Evolutionary conservation across 1,140 invertebrate genomes (phyloP).

Genomic region (Drosophila nigromelanica): DNA sequence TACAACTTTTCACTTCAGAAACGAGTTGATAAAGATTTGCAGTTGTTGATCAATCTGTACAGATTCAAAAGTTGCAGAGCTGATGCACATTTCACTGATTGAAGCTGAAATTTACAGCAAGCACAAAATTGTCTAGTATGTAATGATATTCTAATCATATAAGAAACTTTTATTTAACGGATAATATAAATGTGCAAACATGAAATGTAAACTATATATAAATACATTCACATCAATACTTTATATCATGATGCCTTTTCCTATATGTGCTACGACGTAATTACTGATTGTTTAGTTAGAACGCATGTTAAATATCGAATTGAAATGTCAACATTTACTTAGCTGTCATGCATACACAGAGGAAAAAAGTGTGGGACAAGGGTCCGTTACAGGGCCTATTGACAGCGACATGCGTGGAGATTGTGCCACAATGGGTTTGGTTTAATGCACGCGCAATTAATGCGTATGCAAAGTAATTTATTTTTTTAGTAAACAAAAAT

Average conservation of each 20-base stretch:
- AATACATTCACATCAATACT: background rate
- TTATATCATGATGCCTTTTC: background rate
- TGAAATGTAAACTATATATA: too few relatives aligned
- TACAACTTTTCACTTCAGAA: too few relatives aligned
- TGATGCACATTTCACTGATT: too few relatives aligned
- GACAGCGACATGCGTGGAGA: conserved; percentile 23
- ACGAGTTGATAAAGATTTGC: too few relatives aligned
- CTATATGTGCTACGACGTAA: conserved; percentile 8
- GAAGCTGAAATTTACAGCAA: too few relatives aligned
- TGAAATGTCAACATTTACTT: conserved; percentile 56
- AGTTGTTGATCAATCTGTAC: too few relatives aligned
- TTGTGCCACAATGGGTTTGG: conserved; percentile 25
- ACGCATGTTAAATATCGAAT: conserved; percentile 36
- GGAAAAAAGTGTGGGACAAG: background rate
- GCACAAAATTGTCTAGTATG: too few relatives aligned
- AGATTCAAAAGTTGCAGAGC: too few relatives aligned
- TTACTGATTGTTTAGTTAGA: conserved; percentile 30
- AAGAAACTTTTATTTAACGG: too few relatives aligned
- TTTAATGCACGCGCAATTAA: conserved; percentile 44
- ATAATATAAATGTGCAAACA: background rate
- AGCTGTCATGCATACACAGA: conserved; percentile 32
- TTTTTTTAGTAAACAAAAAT: conserved; percentile 33
- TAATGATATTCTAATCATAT: too few relatives aligned
- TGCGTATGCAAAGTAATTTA: conserved; percentile 44
- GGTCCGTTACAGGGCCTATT: background rate